phyloP scores from a whole-genome alignment of 2,797 vertebrate species.

The Lacerta agilis region DNA sequence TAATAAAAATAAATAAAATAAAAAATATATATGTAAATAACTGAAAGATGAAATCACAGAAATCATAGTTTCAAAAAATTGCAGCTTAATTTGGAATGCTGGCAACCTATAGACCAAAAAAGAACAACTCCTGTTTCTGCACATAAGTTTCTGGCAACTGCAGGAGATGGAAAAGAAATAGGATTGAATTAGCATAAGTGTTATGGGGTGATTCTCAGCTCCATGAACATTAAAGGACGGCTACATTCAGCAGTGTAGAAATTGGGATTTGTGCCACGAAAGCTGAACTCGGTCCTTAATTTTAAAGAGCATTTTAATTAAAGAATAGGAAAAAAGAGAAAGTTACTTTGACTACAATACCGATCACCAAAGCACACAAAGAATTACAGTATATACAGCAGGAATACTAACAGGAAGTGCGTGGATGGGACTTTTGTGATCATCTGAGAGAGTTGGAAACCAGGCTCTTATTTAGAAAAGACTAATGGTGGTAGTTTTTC shows the following conservation, averaged over 20 bases:
- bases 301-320: conserved; percentile 44
- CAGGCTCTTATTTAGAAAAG: conserved; percentile 34
- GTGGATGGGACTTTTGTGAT: conserved; percentile 32
- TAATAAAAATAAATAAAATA: too few species aligned
- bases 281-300: conserved; percentile 60
- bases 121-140: conserved; percentile 45
- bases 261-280: conserved; percentile 56
- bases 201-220: conserved; percentile 46
- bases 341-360: conserved; percentile 65
- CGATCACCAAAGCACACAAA: conserved; percentile 58
- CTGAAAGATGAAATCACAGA: conserved; percentile 42
- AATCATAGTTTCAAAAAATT: conserved; percentile 52
- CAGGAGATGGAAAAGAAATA: conserved; percentile 35
- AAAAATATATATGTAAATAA: conserved; percentile 26
- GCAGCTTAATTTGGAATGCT: conserved; percentile 5
- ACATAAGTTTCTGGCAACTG: conserved; percentile 36
- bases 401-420: conserved; percentile 42
- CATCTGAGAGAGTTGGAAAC: conserved; percentile 49
- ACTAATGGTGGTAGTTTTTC: conserved; percentile 48
- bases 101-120: conserved; percentile 32
- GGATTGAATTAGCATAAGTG: conserved; percentile 49
- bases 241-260: conserved; percentile 62
- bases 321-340: conserved; percentile 62
- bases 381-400: conserved; percentile 62
- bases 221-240: conserved; percentile 64